A percentile compares a stretch with the other conserved stretches of the same genome.
These are phyloP conservation scores for Mola mola DNA, from an alignment of 2,113 vertebrate species.

Conservation along the genomic window DNA sequence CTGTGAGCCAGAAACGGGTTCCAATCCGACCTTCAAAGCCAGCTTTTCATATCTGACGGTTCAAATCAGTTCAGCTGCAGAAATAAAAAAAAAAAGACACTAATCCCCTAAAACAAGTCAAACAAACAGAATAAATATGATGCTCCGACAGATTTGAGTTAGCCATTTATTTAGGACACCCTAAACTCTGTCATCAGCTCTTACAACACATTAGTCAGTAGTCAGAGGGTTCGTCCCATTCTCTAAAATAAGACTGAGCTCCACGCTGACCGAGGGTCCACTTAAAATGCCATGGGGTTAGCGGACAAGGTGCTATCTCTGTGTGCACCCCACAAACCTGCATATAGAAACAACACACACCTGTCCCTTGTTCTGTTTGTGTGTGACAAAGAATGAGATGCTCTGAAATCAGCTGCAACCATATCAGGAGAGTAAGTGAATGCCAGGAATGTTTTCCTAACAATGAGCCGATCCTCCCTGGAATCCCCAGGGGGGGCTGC, in stretches of 20 bases:
- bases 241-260: slow-evolving; percentile 64
- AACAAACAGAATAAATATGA: slow-evolving; percentile 22
- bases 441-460: slow-evolving; percentile 41
- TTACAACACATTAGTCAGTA: slow-evolving; percentile 45
- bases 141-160: slow-evolving; percentile 21
- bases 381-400: background rate
- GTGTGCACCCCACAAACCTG: background rate
- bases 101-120: background rate
- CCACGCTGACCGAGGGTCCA: slow-evolving; percentile 46
- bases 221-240: slow-evolving; percentile 17
- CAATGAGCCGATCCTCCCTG: slow-evolving; percentile 44
- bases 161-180: slow-evolving; percentile 52
- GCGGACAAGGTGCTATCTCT: slow-evolving; percentile 31
- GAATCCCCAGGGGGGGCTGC: slow-evolving; percentile 41
- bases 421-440: slow-evolving; percentile 2
- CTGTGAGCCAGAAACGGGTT: no score
- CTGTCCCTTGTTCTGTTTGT: background rate
- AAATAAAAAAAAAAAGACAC: background rate
- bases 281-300: slow-evolving; percentile 50
- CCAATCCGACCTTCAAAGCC: no score
- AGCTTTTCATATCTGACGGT: no score
- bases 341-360: slow-evolving; percentile 13
- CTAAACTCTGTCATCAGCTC: slow-evolving; percentile 65
- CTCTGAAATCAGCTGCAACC: background rate
- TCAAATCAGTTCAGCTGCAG: background rate